Evolutionary conservation across 2,113 vertebrate species (phyloP).

Genomic region (Hydropotes inermis): DNA sequence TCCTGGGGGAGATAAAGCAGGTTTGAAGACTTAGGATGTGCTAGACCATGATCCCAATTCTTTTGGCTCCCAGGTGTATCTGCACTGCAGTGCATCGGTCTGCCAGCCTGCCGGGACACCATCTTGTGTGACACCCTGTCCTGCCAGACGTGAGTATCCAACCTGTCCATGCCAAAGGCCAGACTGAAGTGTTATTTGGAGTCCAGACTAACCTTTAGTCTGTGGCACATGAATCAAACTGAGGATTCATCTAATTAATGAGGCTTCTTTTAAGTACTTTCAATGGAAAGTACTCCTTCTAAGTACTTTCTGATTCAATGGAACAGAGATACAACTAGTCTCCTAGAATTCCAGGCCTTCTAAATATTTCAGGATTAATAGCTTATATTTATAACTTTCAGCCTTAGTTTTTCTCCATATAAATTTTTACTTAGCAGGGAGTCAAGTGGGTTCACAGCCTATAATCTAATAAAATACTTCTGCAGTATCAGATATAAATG

Average conservation of each 20-base stretch:
- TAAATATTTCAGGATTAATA: neutral
- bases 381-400: neutral
- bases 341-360: neutral
- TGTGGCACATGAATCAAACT: neutral
- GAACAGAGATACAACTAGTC: neutral
- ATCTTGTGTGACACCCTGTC: slow-evolving; percentile 53
- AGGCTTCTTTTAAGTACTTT: neutral
- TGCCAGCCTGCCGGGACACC: slow-evolving; percentile 47
- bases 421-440: neutral
- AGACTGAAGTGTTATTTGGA: neutral
- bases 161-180: accelerated
- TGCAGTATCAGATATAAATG: neutral
- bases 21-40: no score
- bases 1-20: neutral
- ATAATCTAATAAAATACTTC: neutral
- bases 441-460: neutral
- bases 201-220: neutral
- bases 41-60: neutral
- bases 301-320: neutral
- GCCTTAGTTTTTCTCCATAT: neutral
- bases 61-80: slow-evolving; percentile 61
- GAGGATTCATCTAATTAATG: neutral
- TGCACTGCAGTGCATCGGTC: slow-evolving; percentile 75
- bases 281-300: no score
- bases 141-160: slow-evolving; percentile 56